A percentile compares a stretch with the other conserved stretches of the same genome.
These are phyloP conservation scores for Frankliniella intonsa DNA, from an alignment of 2,888 invertebrate genomes.

Conservation along the genomic window DNA sequence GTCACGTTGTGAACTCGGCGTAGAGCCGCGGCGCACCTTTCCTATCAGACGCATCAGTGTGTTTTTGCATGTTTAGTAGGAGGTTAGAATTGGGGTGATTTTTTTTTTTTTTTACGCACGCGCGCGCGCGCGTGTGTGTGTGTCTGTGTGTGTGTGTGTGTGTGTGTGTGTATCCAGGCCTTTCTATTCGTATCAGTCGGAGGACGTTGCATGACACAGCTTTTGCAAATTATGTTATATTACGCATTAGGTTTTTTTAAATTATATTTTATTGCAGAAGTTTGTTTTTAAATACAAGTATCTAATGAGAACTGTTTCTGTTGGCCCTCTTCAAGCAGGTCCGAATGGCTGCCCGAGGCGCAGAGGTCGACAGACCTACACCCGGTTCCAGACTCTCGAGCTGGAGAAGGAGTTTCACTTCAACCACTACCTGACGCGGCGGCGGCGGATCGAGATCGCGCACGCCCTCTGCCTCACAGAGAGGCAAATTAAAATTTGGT, in stretches of 20 bases:
- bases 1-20: background rate
- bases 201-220: too few relatives aligned
- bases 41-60: too few relatives aligned
- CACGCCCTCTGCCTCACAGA: conserved; percentile 94
- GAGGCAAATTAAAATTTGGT: conserved; percentile 95
- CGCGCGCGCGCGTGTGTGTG: too few relatives aligned
- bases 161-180: too few relatives aligned
- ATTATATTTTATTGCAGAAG: background rate
- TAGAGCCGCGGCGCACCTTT: background rate
- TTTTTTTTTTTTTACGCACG: too few relatives aligned
- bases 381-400: conserved; percentile 95
- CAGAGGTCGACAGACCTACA: conserved; percentile 95
- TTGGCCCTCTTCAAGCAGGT: conserved; percentile 55
- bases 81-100: too few relatives aligned
- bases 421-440: conserved; percentile 93
- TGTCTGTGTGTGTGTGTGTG: too few relatives aligned
- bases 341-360: conserved; percentile 93
- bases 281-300: background rate
- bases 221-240: background rate
- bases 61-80: too few relatives aligned
- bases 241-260: background rate
- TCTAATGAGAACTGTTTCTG: conserved; percentile 17
- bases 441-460: conserved; percentile 94
- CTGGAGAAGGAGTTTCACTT: conserved; percentile 98
- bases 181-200: too few relatives aligned